Evolutionary conservation across 2,888 invertebrate species (phyloP), one percentile per base, ranked within the genome.

Genomic region (Taphrorychus bicolor): DNA sequence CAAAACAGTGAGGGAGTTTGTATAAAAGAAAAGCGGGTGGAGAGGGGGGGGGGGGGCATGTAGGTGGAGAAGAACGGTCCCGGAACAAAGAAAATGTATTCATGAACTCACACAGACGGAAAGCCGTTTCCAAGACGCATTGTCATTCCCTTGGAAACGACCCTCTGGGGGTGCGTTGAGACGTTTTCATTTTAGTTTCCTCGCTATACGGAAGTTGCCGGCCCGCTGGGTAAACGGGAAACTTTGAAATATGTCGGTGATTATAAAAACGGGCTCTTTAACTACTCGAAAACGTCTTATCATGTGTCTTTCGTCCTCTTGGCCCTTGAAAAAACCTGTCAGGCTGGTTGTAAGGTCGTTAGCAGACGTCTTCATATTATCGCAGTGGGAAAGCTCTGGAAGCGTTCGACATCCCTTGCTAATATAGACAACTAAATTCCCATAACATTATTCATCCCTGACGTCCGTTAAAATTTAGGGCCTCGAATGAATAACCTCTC

Each of bases 81-180:
- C 56, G 75, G 79, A 80, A 80, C 80, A 81, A 79, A 80, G 81
- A 81, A 81, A 78, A 78, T 78, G 77, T 78, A 78, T 78, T 77
- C 78, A 78, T 77, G 76, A 76, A 75, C 74, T 75, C 74, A 75
- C 76, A 75, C 73, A 75, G 78, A 78, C 77, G 77, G 77, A 75
- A 78, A 78, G 78, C 76, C 78, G 77, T 79, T 79, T 79, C 79
- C 78, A 82, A 82, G 83, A 83, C 82, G 82, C 83, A 82, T 83
- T 82, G 83, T 82, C 81, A 80, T 82, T 81, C 77, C 77, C 76
- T 75, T 75, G 75, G 76, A 72, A 80, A 82, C 77, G 75, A 74
- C 76, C 72, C 82, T 77, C 81, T 68, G 53, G 81, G 80, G 82
- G 75, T 76, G 78, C 76, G 78, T 82, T 78, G 77, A 78, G 80